phyloP scores from a whole-genome alignment of 2,797 vertebrate genomes.

The Pristis pectinata region DNA sequence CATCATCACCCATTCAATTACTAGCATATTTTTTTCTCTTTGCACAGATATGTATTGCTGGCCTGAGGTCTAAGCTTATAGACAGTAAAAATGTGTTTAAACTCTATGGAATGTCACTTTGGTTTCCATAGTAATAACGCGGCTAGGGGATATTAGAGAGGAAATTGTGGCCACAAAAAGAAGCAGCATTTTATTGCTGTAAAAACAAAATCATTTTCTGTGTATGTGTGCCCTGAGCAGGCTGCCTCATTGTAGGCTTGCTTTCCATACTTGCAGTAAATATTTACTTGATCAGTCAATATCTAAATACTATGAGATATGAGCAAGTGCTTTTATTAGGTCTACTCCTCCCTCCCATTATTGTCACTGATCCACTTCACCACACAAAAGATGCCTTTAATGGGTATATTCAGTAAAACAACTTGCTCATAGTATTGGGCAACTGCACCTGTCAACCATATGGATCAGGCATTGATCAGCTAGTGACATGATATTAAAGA shows the following conservation, averaged over 20 bases:
- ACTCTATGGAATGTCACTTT: constrained; percentile 42
- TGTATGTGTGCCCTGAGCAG: background rate
- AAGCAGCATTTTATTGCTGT: constrained; percentile 39
- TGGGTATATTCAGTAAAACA: background rate
- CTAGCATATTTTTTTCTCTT: constrained; percentile 43
- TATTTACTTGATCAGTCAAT: background rate
- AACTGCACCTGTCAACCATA: background rate
- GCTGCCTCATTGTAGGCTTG: background rate
- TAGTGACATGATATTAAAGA: background rate
- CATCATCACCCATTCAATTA: constrained; percentile 61
- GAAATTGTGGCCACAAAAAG: constrained; percentile 47
- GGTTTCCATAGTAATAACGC: constrained; percentile 42
- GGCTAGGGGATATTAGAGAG: constrained; percentile 43
- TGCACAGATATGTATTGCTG: constrained; percentile 37
- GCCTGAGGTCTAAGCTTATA: constrained; percentile 35
- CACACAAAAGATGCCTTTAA: background rate
- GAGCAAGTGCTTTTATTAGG: background rate
- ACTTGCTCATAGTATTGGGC: background rate
- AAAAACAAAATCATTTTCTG: constrained; percentile 33
- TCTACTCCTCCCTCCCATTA: background rate
- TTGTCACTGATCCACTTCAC: background rate
- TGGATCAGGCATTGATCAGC: background rate
- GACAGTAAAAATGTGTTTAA: constrained; percentile 40
- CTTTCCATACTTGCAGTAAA: background rate
- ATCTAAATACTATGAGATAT: background rate